Base-by-base conservation (phyloP, 2,888 invertebrate species). In the Entomobrya multifasciata region DNA sequence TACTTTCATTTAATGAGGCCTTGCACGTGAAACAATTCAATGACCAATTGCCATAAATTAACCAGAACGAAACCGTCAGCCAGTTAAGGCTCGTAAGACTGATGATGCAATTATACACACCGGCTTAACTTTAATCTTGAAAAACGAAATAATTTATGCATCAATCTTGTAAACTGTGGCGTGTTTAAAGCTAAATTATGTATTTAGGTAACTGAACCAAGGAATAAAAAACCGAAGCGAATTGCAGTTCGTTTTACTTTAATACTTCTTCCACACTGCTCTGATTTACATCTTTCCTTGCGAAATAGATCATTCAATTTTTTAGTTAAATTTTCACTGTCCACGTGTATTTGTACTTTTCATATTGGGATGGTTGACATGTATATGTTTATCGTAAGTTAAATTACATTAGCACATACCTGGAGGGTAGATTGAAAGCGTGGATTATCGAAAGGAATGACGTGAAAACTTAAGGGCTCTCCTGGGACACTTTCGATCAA, bases 391-490 rank as follows among this genome's bases (percentile, higher is more conserved):
- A 47, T 15, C 27, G n/a, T 49, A 25, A 4, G 25, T n/a, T 36
- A 49, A 72, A 72, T 47, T 72, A 27, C 27, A 72, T 72, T 72
- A 80, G 67, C 17, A 88, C 88, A 91, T 92, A 95, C 95, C 93
- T 97, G 95, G 91, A 97, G 93, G 1, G 98, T 98, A 92, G 97
- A 97, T 93, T 98, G 98, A 84, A 96, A 94, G 86, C 97, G 95
- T 87, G 98, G 98, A 93, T 97, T 97, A 93, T 99, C 97, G 94
- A 98, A 98, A 62, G 98, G 98, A 92, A 99, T 96, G 91, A 98
- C 97, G 93, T 98, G 98, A 93, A 99, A 99, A 92, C 97, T 97
- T 76, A 98, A 95, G 52, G 98, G 97, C 91, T 98, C 98, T 22
- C 97, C 97, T 79, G 97, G 95, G 91, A 99, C 96, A 92, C 97